phyloP scores from a whole-genome alignment of 2,113 vertebrate genomes.

The Pachycephala philippinensis region DNA sequence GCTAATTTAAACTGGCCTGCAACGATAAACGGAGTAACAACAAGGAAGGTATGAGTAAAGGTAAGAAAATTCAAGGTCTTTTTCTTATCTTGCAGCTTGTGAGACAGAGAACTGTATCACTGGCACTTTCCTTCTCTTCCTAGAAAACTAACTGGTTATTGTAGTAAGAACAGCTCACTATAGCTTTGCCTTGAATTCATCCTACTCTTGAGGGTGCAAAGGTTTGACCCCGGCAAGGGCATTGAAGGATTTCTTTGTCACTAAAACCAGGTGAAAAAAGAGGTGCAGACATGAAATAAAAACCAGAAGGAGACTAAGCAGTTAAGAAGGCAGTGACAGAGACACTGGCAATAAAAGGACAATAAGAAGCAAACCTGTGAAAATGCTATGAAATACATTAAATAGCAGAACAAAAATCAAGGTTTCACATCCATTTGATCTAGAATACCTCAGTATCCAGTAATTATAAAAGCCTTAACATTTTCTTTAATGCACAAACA shows the following conservation, averaged over 20 bases:
- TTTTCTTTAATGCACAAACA: background rate
- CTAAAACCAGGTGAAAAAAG: background rate
- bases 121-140: background rate
- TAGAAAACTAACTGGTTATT: background rate
- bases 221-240: background rate
- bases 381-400: background rate
- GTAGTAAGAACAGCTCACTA: background rate
- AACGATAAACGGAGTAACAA: background rate
- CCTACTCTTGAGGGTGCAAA: background rate
- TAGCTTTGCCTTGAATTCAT: background rate
- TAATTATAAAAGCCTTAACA: background rate
- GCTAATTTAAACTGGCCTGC: background rate
- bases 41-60: background rate
- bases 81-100: background rate
- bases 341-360: background rate
- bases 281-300: background rate
- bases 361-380: background rate
- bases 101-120: background rate
- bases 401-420: background rate
- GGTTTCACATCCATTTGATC: background rate
- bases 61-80: background rate
- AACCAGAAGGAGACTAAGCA: background rate
- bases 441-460: background rate
- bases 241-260: background rate
- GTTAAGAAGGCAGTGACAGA: background rate